Base-by-base conservation (phyloP, 1,140 invertebrate genomes). In the Oscheius sp. region DNA sequence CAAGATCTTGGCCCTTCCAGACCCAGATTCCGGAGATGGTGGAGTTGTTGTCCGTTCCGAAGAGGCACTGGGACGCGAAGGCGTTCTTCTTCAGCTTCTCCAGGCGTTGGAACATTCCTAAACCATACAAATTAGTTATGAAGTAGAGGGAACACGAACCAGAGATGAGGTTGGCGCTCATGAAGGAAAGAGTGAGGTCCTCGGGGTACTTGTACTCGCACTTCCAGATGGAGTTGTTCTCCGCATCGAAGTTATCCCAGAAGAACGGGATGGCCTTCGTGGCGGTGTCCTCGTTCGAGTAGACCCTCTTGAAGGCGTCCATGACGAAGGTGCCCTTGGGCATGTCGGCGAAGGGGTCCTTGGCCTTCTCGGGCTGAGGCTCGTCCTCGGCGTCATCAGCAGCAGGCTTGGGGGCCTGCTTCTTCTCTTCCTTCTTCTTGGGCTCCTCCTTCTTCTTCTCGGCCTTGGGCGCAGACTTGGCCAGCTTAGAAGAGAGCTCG, bases 31-130 rank as follows among this genome's bases (percentile, higher is more conserved):
- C 96, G 68, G 93, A 94, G 83, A 99, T 98, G 73, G 90, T 89
- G 82, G 91, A 95, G 85, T 95, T 88, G 82, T 93, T 91, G 85
- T 97, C 92, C 77, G 90, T 89, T 46, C 96, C 95, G 86, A 97
- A 98, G 26, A 99, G 87, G 85, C 92, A 92, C 73, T 93, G 90
- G 45, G 93, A 96, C 28, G 91, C 92, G 87, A 99, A 98, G 0
- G 93, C 91, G 84, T 92, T 90, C 87, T 99, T 99, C 75, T 94
- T 89, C 91, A 99, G 91, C 87, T 96, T 97, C 79, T 99, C 96
- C 76, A 99, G 87, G 77, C 96, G 90, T 88, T 99, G 96, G 88
- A 91, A 96, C 93, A 99, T 96, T 78, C 91, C 93, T 63, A 42
- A 63, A 63, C n/a, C n/a, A n/a, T n/a, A n/a, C 10, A 63, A 36